Evolutionary conservation across 2,113 vertebrate species (phyloP).

Genomic region (Oncorhynchus tshawytscha): DNA sequence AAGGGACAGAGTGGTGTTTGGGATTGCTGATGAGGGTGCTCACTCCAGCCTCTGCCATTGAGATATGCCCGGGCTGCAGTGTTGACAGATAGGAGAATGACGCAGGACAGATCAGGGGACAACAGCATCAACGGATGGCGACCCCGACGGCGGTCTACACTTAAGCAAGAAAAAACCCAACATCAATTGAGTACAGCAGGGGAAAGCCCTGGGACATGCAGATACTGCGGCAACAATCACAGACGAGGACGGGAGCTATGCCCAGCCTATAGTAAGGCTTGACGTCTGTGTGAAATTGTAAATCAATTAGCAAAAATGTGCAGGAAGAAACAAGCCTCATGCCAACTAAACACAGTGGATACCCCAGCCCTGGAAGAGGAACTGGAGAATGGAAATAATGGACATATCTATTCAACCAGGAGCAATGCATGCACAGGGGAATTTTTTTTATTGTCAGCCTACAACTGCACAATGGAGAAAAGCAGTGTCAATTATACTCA

Average conservation of each 20-base stretch:
- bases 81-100: background rate
- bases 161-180: background rate
- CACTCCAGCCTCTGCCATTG: conserved; percentile 7
- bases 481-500: conserved; percentile 6
- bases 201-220: background rate
- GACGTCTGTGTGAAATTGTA: background rate
- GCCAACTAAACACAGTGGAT: no score
- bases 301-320: conserved; percentile 1
- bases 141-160: background rate
- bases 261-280: background rate
- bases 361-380: no score
- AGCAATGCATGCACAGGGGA: background rate
- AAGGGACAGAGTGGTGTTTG: conserved; percentile 4
- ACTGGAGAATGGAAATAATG: no score
- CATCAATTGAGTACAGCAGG: background rate
- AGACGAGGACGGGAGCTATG: background rate
- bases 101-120: background rate
- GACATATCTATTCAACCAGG: no score
- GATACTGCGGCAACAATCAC: background rate
- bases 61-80: conserved; percentile 19
- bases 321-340: background rate
- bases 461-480: background rate
- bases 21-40: conserved; percentile 13
- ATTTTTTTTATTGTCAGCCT: conserved; percentile 2
- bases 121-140: background rate